A percentile compares a stretch with the other conserved stretches of the same genome.
These are phyloP conservation scores for Aromia moschata DNA, from an alignment of 2,888 invertebrate genomes.

Conservation along the genomic window DNA sequence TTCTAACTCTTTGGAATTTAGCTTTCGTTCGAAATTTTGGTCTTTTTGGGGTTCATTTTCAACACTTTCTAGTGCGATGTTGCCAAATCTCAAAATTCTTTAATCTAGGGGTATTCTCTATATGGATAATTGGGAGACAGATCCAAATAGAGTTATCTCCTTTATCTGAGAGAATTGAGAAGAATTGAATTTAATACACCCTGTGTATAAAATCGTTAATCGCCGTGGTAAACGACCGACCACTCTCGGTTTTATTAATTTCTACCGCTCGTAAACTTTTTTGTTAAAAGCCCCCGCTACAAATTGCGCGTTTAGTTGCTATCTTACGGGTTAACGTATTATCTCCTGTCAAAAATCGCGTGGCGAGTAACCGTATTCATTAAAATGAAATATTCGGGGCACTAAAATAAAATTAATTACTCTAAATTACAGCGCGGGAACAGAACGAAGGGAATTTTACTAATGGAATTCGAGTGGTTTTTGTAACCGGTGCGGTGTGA, in stretches of 20 bases:
- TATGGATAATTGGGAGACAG: too few relatives aligned
- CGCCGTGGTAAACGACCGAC: too few relatives aligned
- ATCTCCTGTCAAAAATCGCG: conserved; percentile 35
- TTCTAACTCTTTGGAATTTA: too few relatives aligned
- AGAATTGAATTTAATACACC: too few relatives aligned
- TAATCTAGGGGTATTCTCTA: too few relatives aligned
- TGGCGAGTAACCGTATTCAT: conserved; percentile 41
- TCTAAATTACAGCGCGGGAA: conserved; percentile 27
- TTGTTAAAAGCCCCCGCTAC: conserved; percentile 18
- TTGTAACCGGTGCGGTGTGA: conserved; percentile 2
- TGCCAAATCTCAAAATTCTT: too few relatives aligned
- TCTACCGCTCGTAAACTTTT: conserved; percentile 5
- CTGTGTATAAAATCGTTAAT: too few relatives aligned
- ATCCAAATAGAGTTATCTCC: too few relatives aligned
- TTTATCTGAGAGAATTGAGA: too few relatives aligned
- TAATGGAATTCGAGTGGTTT: conserved; percentile 17
- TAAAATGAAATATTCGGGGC: conserved; percentile 39
- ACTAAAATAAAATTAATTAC: conserved; percentile 40
- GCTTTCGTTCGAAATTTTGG: too few relatives aligned
- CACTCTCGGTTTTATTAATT: conserved; percentile 22
- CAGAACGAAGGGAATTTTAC: conserved; percentile 6
- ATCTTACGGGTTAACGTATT: conserved; percentile 5
- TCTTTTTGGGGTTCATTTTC: too few relatives aligned
- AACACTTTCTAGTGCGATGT: too few relatives aligned
- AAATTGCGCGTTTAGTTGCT: conserved; percentile 16